Percentiles rank a stretch among this genome's conserved stretches.
Conservation (phyloP, 2,888 invertebrate species). For the Hydroisotoma schaefferi region DNA sequence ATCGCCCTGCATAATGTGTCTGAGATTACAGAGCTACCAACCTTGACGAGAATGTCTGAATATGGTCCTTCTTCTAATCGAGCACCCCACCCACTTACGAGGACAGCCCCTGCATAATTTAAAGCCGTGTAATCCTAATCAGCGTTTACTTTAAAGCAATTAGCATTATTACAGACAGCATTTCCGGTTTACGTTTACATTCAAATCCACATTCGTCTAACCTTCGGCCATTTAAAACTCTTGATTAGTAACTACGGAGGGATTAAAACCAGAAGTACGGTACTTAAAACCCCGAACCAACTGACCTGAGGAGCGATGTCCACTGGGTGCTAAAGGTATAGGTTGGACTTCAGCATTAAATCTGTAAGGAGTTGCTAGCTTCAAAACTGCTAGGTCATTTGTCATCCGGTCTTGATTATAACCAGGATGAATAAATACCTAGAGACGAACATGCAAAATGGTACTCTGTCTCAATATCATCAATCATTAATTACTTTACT, state of each 20-base stretch:
- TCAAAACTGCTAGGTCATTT: neutral
- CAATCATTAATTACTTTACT: no score
- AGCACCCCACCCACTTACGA: neutral
- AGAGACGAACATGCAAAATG: neutral
- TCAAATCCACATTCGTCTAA: no score
- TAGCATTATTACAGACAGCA: no score
- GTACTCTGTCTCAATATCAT: no score
- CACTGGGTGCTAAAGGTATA: neutral
- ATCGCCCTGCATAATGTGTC: neutral
- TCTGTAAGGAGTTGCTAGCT: neutral
- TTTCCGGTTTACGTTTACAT: no score
- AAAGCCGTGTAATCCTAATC: no score
- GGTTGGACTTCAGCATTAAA: neutral
- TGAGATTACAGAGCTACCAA: neutral
- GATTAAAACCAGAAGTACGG: no score
- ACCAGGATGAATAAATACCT: neutral
- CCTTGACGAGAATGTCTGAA: neutral
- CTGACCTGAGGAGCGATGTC: neutral
- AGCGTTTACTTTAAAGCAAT: no score
- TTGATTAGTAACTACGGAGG: no score
- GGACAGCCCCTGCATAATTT: neutral
- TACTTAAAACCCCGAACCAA: no score
- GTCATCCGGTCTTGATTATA: neutral
- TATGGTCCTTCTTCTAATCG: neutral
- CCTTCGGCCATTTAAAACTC: no score